Evolutionary conservation across 2,113 vertebrate genomes (phyloP).

Genomic region (Nycticebus coucang): DNA sequence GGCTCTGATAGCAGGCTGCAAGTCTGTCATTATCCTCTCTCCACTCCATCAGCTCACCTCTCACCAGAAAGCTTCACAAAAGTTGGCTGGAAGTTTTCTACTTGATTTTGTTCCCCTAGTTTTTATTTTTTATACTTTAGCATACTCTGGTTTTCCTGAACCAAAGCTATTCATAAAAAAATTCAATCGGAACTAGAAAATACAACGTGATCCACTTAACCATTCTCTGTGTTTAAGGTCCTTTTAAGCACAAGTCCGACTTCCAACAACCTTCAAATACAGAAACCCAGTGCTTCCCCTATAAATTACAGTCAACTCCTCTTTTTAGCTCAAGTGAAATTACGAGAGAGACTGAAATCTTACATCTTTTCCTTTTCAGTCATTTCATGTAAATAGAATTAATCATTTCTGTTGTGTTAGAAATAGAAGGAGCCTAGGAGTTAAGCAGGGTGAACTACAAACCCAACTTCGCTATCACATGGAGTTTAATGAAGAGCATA

Average conservation of each 20-base stretch:
- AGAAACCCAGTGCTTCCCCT: background rate
- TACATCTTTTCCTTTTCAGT: conserved; percentile 22
- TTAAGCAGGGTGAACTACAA: conserved; percentile 39
- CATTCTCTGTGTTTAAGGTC: background rate
- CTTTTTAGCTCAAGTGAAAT: conserved; percentile 46
- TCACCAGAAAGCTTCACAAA: conserved; percentile 54
- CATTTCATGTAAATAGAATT: conserved; percentile 60
- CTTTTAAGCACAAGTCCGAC: conserved; percentile 10
- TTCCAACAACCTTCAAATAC: conserved; percentile 51
- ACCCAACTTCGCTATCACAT: background rate
- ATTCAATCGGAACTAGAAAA: conserved; percentile 14
- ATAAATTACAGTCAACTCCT: background rate
- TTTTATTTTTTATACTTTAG: background rate
- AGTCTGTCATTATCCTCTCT: conserved; percentile 63
- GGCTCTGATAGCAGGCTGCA: conserved; percentile 47
- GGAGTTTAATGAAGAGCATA: background rate
- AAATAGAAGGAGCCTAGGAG: conserved; percentile 34
- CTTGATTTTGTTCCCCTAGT: background rate
- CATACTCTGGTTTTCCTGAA: conserved; percentile 37
- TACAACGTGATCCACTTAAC: conserved; percentile 7
- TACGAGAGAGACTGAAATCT: conserved; percentile 20
- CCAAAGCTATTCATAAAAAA: conserved; percentile 27
- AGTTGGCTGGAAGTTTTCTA: conserved; percentile 58
- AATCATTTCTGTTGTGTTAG: background rate
- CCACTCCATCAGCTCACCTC: conserved; percentile 38